Evolutionary conservation across 2,888 invertebrate genomes (phyloP).

Genomic region (Caradrina clavipalpis): DNA sequence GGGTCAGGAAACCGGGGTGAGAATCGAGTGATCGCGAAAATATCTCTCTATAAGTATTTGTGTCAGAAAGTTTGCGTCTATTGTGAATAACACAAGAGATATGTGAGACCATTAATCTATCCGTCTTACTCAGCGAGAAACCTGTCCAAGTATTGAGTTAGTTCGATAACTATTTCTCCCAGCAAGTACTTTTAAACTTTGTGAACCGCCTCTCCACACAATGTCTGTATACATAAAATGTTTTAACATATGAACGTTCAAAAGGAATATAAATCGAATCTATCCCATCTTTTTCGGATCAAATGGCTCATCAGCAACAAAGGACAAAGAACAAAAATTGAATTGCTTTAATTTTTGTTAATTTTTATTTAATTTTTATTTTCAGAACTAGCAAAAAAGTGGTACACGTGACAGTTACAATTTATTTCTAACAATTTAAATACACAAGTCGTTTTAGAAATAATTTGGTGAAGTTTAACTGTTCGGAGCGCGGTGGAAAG

Average conservation of each 20-base stretch:
- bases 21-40: conserved; percentile 71
- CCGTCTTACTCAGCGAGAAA: conserved; percentile 58
- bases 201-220: conserved; percentile 25
- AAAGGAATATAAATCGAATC: not conserved
- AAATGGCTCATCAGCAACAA: conserved; percentile 11
- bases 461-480: conserved; percentile 6
- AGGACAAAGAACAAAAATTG: not conserved
- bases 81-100: conserved; percentile 65
- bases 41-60: conserved; percentile 66
- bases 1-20: conserved; percentile 70
- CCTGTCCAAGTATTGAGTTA: conserved; percentile 62
- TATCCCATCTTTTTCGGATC: not conserved
- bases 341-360: not conserved
- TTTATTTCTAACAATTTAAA: conserved; percentile 13
- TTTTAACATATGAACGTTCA: conserved; percentile 5
- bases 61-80: conserved; percentile 65
- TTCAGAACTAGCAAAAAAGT: not conserved
- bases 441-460: conserved; percentile 22
- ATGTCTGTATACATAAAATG: not conserved
- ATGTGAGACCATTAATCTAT: conserved; percentile 64
- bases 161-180: conserved; percentile 59
- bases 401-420: not conserved
- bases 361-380: too few species aligned
- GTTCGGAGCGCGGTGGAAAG: not conserved
- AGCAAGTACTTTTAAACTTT: conserved; percentile 61